Conservation (phyloP, 2,113 vertebrate genomes). For the Percina caprodes region DNA sequence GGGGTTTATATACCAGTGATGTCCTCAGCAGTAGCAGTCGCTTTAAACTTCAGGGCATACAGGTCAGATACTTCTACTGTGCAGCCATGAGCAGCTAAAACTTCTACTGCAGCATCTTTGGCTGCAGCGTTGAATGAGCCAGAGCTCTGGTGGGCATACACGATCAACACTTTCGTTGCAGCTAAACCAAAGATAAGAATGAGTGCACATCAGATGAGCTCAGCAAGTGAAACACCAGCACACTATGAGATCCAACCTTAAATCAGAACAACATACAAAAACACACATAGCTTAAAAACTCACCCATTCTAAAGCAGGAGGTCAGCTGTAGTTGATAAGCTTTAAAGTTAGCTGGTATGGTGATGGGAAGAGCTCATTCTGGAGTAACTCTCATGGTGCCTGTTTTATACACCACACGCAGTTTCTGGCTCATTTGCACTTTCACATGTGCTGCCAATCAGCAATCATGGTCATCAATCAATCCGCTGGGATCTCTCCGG, state of each 20-base stretch:
- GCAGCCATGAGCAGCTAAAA: conserved; percentile 79
- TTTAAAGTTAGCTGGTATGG: not conserved
- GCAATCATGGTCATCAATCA: conserved; percentile 49
- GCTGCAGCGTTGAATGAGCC: conserved; percentile 87
- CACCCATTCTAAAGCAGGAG: conserved; percentile 47
- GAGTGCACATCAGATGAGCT: not conserved
- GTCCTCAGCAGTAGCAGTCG: conserved; percentile 82
- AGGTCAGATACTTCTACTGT: conserved; percentile 85
- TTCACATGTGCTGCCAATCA: conserved; percentile 61
- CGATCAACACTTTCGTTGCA: conserved; percentile 79
- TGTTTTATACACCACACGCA: conserved; percentile 41
- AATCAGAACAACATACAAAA: not conserved
- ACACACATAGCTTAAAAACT: not conserved
- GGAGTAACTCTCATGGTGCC: rapidly evolving
- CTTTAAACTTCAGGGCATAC: conserved; percentile 86
- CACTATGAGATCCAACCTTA: not conserved
- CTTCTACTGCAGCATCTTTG: conserved; percentile 80
- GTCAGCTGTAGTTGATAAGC: not conserved
- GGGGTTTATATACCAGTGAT: conserved; percentile 72
- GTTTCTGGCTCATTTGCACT: not conserved
- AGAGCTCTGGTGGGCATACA: conserved; percentile 85
- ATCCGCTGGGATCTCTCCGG: too few relatives aligned
- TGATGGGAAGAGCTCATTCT: not conserved
- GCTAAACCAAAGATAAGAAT: not conserved
- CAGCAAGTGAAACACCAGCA: not conserved